Base-by-base conservation (phyloP, 2,797 vertebrate species). In the Pseudochromis fuscus region DNA sequence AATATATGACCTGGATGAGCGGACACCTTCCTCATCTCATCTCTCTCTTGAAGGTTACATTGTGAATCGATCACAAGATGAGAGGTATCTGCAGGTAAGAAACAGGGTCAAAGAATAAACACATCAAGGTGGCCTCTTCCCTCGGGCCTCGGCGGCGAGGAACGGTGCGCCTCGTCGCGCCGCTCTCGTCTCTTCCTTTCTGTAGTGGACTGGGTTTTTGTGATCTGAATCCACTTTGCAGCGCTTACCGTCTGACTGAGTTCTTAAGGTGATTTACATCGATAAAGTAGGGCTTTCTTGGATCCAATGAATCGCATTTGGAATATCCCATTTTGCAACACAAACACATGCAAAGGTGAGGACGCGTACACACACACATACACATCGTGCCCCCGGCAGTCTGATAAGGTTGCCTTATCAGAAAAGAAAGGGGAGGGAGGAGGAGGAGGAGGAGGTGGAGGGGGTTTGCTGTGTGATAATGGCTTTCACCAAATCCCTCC, bases 401-500 rank as follows among this genome's bases (percentile, higher is more conserved):
- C 92, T 93, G 95, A 96, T 96, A 96, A 96, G 78, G 86, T 85
- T 88, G 91, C 91, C 93, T 96, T 96, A 95, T 96, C 95, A 87
- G 92, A 92, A 90, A 92, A 90, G 90, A 92, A 92, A 67, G 53
- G 76, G 73, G 65, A 66, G 64, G 58, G 67, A 61, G 66, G 51
- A 52, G 37, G 25, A 7, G 31, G n/a, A 4, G 6, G 38, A 30
- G n/a, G 13, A 2, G 13, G 59, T 27, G 53, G 63, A 45, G 88
- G 76, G 83, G 62, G n/a, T n/a, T 66, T 24, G 78, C 90, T 81
- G 88, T 93, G 94, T 95, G 94, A 96, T 96, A 96, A 96, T 95
- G 95, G 95, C 94, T 95, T 95, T 95, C 94, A 95, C 93, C 93
- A 95, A 95, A 96, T 96, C 95, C 94, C 93, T 90, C 53, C 93